Percentiles rank a stretch among this genome's conserved stretches.
phyloP scores from a whole-genome alignment of 2,888 invertebrate genomes.

The Caenorhabditis macrosperma region DNA sequence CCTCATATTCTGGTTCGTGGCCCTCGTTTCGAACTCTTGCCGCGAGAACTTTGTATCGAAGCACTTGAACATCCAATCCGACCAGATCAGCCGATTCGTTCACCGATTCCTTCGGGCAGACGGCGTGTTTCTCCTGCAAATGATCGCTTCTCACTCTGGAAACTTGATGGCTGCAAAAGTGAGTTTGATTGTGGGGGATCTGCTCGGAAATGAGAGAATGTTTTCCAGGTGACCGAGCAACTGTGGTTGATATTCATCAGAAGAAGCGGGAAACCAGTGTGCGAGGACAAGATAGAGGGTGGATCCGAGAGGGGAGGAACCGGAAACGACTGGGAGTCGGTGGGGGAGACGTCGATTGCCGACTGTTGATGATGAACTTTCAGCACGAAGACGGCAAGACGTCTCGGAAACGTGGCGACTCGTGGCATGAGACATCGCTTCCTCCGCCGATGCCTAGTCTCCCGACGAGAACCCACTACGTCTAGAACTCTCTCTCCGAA shows the following conservation, averaged over 20 bases:
- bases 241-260: constrained; percentile 71
- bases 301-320: constrained; percentile 55
- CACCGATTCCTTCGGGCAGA: constrained; percentile 79
- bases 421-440: constrained; percentile 70
- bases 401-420: constrained; percentile 60
- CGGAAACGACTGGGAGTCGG: constrained; percentile 63
- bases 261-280: constrained; percentile 65
- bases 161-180: constrained; percentile 69
- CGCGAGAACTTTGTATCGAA: constrained; percentile 68
- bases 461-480: constrained; percentile 64
- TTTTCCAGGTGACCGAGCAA: constrained; percentile 67
- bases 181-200: not conserved
- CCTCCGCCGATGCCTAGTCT: constrained; percentile 68
- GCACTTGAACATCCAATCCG: constrained; percentile 67
- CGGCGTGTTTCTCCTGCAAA: constrained; percentile 76
- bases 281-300: constrained; percentile 67
- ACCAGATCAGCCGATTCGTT: constrained; percentile 72
- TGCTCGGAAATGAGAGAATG: not conserved
- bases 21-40: constrained; percentile 72
- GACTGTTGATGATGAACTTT: constrained; percentile 16
- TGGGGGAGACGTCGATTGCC: constrained; percentile 40
- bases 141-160: constrained; percentile 74
- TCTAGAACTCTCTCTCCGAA: constrained; percentile 30
- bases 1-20: constrained; percentile 79
- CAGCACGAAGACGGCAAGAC: constrained; percentile 53